Percentiles rank a stretch among this genome's conserved stretches.
These are phyloP conservation scores for Antechinus flavipes DNA, from an alignment of 2,113 vertebrate species.

Conservation along the genomic window DNA sequence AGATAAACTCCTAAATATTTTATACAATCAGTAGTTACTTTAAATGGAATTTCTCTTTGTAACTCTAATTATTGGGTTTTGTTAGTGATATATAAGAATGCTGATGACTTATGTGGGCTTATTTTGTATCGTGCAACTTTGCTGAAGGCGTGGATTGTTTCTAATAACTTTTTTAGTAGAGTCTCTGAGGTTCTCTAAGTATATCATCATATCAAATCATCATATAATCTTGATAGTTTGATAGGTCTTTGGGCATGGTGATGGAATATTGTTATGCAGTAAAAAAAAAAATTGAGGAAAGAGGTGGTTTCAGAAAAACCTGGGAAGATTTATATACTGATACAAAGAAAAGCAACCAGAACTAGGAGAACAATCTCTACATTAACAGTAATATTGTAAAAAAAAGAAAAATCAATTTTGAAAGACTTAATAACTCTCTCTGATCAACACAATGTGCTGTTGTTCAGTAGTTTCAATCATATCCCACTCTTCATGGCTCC, in stretches of 20 bases:
- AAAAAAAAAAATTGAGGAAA: not conserved
- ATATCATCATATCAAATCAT: too few species aligned
- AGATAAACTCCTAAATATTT: too few species aligned
- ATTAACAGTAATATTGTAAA: not conserved
- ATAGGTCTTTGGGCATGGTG: not conserved
- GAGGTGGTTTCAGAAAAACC: not conserved
- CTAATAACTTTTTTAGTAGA: too few species aligned
- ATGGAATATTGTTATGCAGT: not conserved
- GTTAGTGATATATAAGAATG: too few species aligned
- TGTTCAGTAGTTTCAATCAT: not conserved
- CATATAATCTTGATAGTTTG: too few species aligned
- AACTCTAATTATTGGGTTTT: too few species aligned
- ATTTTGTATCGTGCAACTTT: too few species aligned
- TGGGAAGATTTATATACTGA: not conserved
- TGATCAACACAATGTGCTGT: not conserved
- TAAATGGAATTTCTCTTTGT: too few species aligned
- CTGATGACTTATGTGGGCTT: too few species aligned
- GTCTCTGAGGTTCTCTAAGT: too few species aligned
- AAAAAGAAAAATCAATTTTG: not conserved
- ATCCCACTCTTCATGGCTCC: not conserved
- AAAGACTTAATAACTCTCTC: not conserved
- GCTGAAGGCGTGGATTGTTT: too few species aligned
- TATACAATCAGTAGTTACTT: too few species aligned
- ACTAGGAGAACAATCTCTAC: not conserved
- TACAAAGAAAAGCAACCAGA: not conserved